These are phyloP conservation scores for Hermodice carunculata DNA, from an alignment of 2,888 invertebrate species.

Conservation along the genomic window DNA sequence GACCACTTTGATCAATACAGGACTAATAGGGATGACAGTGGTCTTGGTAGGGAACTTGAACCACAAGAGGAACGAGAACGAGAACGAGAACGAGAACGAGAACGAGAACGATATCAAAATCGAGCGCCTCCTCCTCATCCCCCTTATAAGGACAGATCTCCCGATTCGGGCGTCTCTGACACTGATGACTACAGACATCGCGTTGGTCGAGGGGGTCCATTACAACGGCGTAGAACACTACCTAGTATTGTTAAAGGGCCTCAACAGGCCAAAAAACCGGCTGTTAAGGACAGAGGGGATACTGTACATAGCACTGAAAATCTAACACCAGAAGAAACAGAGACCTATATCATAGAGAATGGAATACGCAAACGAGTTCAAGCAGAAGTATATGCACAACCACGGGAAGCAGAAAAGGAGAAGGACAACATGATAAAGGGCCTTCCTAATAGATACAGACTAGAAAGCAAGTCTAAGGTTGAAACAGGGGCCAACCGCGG, in stretches of 20 bases:
- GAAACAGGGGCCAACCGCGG: constrained; percentile 72
- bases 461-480: constrained; percentile 69
- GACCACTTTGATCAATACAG: constrained; percentile 63
- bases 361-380: constrained; percentile 66
- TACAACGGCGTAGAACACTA: constrained; percentile 62
- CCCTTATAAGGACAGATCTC: constrained; percentile 51
- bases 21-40: constrained; percentile 55
- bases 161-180: constrained; percentile 63
- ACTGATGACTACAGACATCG: constrained; percentile 42
- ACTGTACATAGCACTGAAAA: constrained; percentile 46
- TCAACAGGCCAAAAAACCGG: background rate
- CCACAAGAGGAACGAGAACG: background rate
- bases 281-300: no score
- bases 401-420: constrained; percentile 3
- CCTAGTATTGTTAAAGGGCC: constrained; percentile 59
- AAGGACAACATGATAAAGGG: constrained; percentile 71
- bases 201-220: constrained; percentile 38
- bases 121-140: constrained; percentile 16
- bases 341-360: constrained; percentile 67
- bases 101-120: constrained; percentile 1
- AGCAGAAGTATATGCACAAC: constrained; percentile 51
- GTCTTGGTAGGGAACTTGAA: constrained; percentile 53
- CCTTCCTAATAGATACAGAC: constrained; percentile 79
- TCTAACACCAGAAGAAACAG: constrained; percentile 61
- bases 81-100: background rate